Conservation (phyloP, 2,888 invertebrate species). For the Nomada ferruginata region DNA sequence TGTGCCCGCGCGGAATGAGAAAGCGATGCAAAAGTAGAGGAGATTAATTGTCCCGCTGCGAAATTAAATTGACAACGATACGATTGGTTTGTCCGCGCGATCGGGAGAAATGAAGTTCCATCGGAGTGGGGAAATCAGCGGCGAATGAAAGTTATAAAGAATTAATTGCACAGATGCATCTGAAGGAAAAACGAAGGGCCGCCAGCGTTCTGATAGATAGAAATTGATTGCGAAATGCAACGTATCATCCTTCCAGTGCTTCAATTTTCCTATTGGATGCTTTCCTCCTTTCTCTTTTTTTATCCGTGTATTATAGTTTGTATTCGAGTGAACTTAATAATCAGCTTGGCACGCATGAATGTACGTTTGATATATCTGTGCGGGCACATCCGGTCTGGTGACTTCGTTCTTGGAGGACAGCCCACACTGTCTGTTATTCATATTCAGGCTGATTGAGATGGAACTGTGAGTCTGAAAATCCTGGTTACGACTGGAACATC, state of each 20-base stretch:
- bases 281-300: background rate
- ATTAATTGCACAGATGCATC: background rate
- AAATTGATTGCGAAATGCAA: background rate
- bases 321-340: constrained; percentile 27
- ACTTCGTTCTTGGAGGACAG: constrained; percentile 64
- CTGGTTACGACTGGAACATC: constrained; percentile 36
- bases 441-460: constrained; percentile 71
- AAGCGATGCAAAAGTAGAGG: background rate
- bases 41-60: background rate
- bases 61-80: constrained; percentile 8
- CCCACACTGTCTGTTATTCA: constrained; percentile 69
- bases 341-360: constrained; percentile 29
- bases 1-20: background rate
- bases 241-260: too few species aligned
- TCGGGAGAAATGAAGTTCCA: background rate
- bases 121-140: background rate
- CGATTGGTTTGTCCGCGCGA: background rate
- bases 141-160: background rate
- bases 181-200: background rate
- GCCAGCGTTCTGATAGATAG: background rate
- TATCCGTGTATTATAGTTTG: background rate
- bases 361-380: constrained; percentile 42
- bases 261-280: background rate
- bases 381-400: constrained; percentile 58
- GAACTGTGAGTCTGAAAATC: constrained; percentile 61